Conservation (phyloP, 2,113 vertebrate species). For the Anser cygnoides region DNA sequence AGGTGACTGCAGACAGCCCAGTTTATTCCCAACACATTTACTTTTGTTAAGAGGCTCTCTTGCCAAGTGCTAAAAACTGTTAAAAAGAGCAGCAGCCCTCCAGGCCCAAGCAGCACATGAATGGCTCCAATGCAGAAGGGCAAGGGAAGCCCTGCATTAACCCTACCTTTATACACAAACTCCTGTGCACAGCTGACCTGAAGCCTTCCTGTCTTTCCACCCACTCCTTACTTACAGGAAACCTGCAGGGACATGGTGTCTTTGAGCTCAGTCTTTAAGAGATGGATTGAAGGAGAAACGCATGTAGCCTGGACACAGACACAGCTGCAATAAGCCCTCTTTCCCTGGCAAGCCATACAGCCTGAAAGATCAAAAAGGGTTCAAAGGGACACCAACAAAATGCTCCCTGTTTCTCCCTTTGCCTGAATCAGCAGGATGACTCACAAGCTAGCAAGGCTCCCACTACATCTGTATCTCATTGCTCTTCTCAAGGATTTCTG, state of each 20-base stretch:
- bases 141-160: not conserved
- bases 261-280: not conserved
- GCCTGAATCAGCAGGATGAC: not conserved
- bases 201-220: not conserved
- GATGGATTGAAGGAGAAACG: not conserved
- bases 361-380: not conserved
- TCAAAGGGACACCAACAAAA: not conserved
- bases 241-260: not conserved
- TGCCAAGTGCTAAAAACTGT: fast-evolving
- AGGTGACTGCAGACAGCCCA: not conserved
- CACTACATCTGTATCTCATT: not conserved
- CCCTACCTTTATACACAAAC: not conserved
- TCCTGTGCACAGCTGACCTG: not conserved
- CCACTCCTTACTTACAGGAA: not conserved
- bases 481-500: not conserved
- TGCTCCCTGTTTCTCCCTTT: not conserved
- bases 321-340: not conserved
- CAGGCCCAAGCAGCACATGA: not conserved
- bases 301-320: not conserved
- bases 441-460: not conserved
- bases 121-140: not conserved
- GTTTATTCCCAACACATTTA: fast-evolving
- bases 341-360: not conserved
- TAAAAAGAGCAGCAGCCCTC: not conserved
- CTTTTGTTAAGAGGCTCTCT: not conserved